Evolutionary conservation across 2,113 vertebrate species (phyloP).

Genomic region (Pyrgilauda ruficollis): DNA sequence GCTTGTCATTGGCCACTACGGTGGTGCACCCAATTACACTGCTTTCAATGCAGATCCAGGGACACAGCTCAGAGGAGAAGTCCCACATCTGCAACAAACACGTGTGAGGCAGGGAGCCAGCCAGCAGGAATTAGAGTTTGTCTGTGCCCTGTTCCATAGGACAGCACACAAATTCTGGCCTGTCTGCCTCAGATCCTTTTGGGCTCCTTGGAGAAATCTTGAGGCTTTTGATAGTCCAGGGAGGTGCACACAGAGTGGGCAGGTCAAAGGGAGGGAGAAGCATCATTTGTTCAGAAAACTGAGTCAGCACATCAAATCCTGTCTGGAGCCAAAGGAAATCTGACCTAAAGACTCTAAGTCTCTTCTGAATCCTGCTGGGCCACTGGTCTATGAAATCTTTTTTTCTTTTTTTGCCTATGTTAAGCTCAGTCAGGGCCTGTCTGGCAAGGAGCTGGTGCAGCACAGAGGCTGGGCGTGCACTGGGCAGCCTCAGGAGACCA

Average conservation of each 20-base stretch:
- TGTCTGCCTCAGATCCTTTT: neutral
- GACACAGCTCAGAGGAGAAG: neutral
- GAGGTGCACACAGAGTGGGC: neutral
- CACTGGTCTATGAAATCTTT: neutral
- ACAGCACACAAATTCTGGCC: neutral
- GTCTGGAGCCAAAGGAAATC: neutral
- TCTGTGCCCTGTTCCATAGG: neutral
- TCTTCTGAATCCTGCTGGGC: neutral
- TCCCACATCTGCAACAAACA: neutral
- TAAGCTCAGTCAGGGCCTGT: neutral
- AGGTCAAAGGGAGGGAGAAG: neutral
- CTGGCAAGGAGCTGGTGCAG: neutral
- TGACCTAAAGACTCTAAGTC: neutral
- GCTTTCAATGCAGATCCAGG: neutral
- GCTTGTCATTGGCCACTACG: neutral
- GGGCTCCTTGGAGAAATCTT: neutral
- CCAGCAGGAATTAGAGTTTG: neutral
- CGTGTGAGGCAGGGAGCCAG: neutral
- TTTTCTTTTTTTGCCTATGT: neutral
- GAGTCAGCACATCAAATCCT: neutral
- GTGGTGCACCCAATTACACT: neutral
- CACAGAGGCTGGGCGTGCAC: neutral
- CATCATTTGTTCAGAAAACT: neutral
- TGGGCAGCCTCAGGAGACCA: neutral
- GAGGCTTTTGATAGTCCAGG: accelerated